Evolutionary conservation across 1,140 invertebrate genomes (phyloP).

Genomic region (Heliothis subflexa): DNA sequence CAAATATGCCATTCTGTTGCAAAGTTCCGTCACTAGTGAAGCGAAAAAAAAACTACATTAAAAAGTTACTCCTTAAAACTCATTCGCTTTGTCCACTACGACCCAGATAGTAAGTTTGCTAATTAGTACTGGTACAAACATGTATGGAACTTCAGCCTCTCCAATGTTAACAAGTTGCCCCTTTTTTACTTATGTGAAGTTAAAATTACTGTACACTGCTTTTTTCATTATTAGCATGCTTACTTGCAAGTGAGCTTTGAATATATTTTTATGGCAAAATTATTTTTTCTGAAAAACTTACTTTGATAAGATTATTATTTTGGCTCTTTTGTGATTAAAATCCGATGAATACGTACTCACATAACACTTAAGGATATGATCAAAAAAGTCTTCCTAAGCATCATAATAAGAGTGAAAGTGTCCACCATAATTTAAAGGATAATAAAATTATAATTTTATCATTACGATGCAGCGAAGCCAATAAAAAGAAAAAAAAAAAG

Average conservation of each 20-base stretch:
- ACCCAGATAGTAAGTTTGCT: slow-evolving; percentile 48
- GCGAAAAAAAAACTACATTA: slow-evolving; percentile 33
- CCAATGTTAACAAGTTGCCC: slow-evolving; percentile 40
- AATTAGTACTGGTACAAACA: slow-evolving; percentile 44
- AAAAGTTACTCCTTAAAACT: slow-evolving; percentile 43
- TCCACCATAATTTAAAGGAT: too few relatives aligned
- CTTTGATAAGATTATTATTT: neutral
- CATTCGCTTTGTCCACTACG: slow-evolving; percentile 33
- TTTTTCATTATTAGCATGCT: slow-evolving; percentile 16
- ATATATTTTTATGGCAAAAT: neutral
- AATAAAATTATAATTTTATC: too few relatives aligned
- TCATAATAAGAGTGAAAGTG: too few relatives aligned
- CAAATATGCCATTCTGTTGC: slow-evolving; percentile 16
- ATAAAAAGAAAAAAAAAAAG: too few relatives aligned
- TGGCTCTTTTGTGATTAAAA: neutral
- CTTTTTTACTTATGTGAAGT: slow-evolving; percentile 36
- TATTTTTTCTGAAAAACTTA: neutral
- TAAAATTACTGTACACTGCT: slow-evolving; percentile 30
- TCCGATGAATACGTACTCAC: too few relatives aligned
- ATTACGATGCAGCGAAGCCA: too few relatives aligned
- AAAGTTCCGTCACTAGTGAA: slow-evolving; percentile 40
- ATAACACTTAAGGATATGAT: neutral
- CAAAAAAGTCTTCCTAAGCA: neutral
- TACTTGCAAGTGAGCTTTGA: slow-evolving; percentile 9
- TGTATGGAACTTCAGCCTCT: slow-evolving; percentile 32